phyloP scores from a whole-genome alignment of 2,888 invertebrate genomes.

The Eucera pruinosa region DNA sequence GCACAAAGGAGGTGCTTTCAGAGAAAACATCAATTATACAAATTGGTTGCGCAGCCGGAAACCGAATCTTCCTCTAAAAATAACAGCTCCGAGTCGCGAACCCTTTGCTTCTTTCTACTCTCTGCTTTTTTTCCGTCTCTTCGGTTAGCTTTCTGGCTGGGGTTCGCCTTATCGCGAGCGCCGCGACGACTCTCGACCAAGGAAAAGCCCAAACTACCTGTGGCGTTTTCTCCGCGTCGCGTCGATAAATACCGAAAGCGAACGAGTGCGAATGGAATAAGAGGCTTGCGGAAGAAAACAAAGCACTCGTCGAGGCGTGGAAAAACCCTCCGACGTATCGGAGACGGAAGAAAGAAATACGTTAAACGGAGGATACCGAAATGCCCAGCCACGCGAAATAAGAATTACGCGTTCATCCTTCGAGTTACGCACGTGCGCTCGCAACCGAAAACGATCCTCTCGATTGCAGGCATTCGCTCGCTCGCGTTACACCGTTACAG shows the following conservation, averaged over 20 bases:
- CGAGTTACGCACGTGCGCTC: conserved; percentile 46
- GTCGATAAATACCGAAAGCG: conserved; percentile 14
- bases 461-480: conserved; percentile 12
- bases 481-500: conserved; percentile 31
- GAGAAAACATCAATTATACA: conserved; percentile 77
- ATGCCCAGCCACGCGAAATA: too few species aligned
- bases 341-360: too few species aligned
- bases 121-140: background rate
- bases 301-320: background rate
- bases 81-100: conserved; percentile 60
- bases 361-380: too few species aligned
- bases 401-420: background rate
- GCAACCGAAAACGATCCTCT: conserved; percentile 59
- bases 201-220: conserved; percentile 59
- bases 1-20: conserved; percentile 66
- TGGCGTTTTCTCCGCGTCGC: conserved; percentile 37
- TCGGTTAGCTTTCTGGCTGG: too few species aligned
- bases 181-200: conserved; percentile 33
- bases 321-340: too few species aligned
- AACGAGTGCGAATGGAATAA: background rate
- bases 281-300: background rate
- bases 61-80: conserved; percentile 74
- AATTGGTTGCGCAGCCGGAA: conserved; percentile 73
- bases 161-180: conserved; percentile 45
- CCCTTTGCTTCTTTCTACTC: conserved; percentile 46